Base-by-base conservation (phyloP, 2,113 vertebrate genomes). In the Gymnorhina tibicen region DNA sequence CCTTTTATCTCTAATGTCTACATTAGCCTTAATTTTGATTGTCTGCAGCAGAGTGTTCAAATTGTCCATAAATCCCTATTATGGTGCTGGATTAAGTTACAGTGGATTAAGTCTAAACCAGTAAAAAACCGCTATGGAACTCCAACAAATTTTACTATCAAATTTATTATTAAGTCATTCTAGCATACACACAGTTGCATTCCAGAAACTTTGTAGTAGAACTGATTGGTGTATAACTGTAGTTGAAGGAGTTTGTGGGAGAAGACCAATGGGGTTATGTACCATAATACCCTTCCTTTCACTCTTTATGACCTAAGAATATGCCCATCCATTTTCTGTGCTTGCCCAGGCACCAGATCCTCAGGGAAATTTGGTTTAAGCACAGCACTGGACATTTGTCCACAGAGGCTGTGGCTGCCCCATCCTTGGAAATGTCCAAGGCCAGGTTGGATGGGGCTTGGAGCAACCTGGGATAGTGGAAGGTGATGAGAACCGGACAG, bases 361-460 rank as follows among this genome's bases (percentile, higher is more conserved):
- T 88, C 26, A 33, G 39, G 22, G n/a, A 75, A 21, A 17, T 75
- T 78, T n/a, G 72, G 39, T 74, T 78, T 89, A n/a, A 87, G 56
- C 55, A 47, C 32, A 33, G 16, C 37, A 8, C 28, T 67, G 73
- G n/a, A n/a, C 16, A 33, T 46, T n/a, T 67, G 10, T 33, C 33
- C 46, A 18, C 10, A n/a, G 39, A 14, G 33, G 23, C 60, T 74
- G 44, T 81, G 69, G 19, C 77, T 75, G 5, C 9, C 46, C 47
- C 53, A 19, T 41, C n/a, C n/a, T 46, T 82, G 53, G 24, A 22
- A 60, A 9, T 35, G 53, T 26, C n/a, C 53, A 32, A 41, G 21
- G n/a, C 62, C 26, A 13, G 26, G 30, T 0, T 76, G 60, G 33
- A 60, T 0, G 0, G 30, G 16, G 4, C 13, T 89, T 1, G 1